Base-by-base conservation (phyloP, 2,888 invertebrate genomes). In the Melipona bicolor region DNA sequence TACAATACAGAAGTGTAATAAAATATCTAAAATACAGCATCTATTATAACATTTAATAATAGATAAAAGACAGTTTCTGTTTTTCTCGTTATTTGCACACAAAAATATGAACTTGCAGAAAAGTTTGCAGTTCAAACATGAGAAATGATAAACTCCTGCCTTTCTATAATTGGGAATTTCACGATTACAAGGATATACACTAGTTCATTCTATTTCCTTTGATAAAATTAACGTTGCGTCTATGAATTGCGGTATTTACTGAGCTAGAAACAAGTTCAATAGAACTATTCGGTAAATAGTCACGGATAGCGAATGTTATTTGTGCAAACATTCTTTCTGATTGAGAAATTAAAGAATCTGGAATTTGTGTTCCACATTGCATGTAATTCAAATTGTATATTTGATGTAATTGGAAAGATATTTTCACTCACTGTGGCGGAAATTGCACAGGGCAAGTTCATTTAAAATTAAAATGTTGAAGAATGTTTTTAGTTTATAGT, bases 181-280 rank as follows among this genome's bases (percentile, higher is more conserved):
- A 56, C 43, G 70, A 19, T 49, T 67, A 49, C 49, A 11, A 62
- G 79, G 62, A 68, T 75, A 75, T 43, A 36, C 75, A 19, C 50
- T 27, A 62, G 54, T n/a, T 32, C 62, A 68, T 69, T 24, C 36
- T 17, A 61, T 79, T 61, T 75, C 61, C 36, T 79, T 73, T 73
- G 73, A 67, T 75, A 62, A 61, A 68, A 54, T 52, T 24, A 64
- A 43, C 67, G 52, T 68, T 43, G n/a, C 69, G 24, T 36, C 36
- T 52, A 43, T 27, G 27, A 72, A 54, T 27, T 49, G 11, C 43
- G 24, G 52, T 0, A 27, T n/a, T 56, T 24, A n/a, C 43, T 13
- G 49, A 59, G n/a, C 21, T 76, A n/a, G n/a, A 21, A 19, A 19
- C 27, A 49, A n/a, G n/a, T 62, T 77, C 54, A 71, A 77, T 52